Evolutionary conservation across 1,140 invertebrate species (phyloP).

Genomic region (Lutraria rhynchaena): DNA sequence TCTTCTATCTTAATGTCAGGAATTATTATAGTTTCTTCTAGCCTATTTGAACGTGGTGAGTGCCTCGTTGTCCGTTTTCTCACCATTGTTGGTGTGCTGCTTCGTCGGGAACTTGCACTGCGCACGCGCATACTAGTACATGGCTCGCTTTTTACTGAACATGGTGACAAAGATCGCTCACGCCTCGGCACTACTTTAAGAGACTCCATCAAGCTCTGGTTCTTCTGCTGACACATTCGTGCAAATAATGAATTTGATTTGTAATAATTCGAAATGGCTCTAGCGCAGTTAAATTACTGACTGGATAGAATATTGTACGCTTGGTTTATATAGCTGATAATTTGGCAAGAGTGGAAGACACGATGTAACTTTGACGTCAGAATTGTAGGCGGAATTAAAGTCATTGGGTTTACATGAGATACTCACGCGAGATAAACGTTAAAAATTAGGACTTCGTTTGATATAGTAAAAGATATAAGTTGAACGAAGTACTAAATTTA

Average conservation of each 20-base stretch:
- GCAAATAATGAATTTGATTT: background rate
- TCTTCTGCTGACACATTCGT: background rate
- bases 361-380: constrained; percentile 5
- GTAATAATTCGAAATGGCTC: background rate
- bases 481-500: too few species aligned
- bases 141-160: constrained; percentile 3
- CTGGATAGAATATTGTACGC: background rate
- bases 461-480: constrained; percentile 23
- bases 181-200: background rate
- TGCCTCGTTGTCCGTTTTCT: too few species aligned
- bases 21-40: background rate
- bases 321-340: background rate
- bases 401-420: background rate
- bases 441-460: background rate
- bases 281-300: background rate
- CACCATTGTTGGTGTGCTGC: background rate
- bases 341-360: too few species aligned
- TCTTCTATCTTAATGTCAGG: background rate
- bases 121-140: too few species aligned
- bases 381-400: background rate
- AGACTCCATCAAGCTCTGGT: background rate
- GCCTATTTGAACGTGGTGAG: too few species aligned
- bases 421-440: background rate
- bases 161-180: background rate
- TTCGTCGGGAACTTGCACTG: too few species aligned